Evolutionary conservation across 2,888 invertebrate species (phyloP).

Genomic region (Thyatira batis): DNA sequence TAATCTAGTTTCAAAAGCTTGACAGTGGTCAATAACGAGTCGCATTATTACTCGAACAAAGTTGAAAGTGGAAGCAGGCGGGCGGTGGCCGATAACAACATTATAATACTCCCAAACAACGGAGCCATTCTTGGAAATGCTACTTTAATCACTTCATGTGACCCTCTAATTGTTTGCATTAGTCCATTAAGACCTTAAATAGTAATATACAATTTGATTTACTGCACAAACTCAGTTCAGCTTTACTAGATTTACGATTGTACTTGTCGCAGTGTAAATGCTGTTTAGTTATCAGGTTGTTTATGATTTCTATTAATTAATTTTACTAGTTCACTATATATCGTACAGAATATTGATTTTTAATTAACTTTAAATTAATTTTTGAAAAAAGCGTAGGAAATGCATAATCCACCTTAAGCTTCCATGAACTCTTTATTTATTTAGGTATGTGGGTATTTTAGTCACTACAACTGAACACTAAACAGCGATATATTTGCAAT

Average conservation of each 20-base stretch:
- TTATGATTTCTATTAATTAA: background rate
- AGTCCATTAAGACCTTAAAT: conserved; percentile 59
- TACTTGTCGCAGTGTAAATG: conserved; percentile 18
- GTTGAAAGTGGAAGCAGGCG: conserved; percentile 11
- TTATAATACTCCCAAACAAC: conserved; percentile 65
- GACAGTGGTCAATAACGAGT: background rate
- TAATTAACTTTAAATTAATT: too few relatives aligned
- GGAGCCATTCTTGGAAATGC: conserved; percentile 67
- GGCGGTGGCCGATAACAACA: conserved; percentile 65
- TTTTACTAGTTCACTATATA: background rate
- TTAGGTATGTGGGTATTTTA: too few relatives aligned
- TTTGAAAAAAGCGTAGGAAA: too few relatives aligned
- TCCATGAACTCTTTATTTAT: too few relatives aligned
- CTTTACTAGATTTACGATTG: conserved; percentile 42
- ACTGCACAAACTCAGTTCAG: conserved; percentile 45
- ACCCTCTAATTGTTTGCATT: conserved; percentile 64
- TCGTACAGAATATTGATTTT: too few relatives aligned
- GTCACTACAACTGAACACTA: background rate
- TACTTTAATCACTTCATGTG: conserved; percentile 78
- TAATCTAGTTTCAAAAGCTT: background rate
- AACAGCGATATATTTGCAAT: background rate
- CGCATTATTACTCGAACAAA: background rate
- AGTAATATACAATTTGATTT: conserved; percentile 63
- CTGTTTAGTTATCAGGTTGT: conserved; percentile 6
- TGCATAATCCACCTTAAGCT: too few relatives aligned